Evolutionary conservation across 2,797 vertebrate genomes (phyloP).

Genomic region (Cynodonichthys magdalenae): DNA sequence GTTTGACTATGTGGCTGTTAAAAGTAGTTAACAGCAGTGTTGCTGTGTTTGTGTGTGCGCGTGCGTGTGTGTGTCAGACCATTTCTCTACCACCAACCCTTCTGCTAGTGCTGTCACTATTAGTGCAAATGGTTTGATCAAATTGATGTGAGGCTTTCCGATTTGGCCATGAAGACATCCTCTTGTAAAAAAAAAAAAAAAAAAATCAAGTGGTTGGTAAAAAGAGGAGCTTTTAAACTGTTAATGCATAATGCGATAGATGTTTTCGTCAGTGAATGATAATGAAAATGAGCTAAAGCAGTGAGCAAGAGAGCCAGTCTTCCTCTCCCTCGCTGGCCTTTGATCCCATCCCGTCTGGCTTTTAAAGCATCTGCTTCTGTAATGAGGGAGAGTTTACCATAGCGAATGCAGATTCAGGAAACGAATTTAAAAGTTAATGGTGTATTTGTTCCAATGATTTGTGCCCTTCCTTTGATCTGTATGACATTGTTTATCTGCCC

Average conservation of each 20-base stretch:
- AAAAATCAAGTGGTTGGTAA: conserved; percentile 41
- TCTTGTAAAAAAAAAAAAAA: conserved; percentile 34
- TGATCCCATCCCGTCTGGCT: conserved; percentile 76
- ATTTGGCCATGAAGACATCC: conserved; percentile 41
- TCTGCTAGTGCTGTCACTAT: conserved; percentile 29
- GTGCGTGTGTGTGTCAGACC: background rate
- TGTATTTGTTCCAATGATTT: conserved; percentile 82
- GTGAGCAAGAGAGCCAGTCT: conserved; percentile 48
- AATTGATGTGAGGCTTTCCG: conserved; percentile 42
- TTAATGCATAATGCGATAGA: conserved; percentile 69
- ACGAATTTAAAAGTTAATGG: conserved; percentile 81
- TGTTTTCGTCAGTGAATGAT: conserved; percentile 71
- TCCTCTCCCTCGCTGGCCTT: conserved; percentile 67
- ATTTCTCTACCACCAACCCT: conserved; percentile 8
- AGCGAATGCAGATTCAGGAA: conserved; percentile 76
- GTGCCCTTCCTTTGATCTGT: conserved; percentile 71
- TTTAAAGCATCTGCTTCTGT: conserved; percentile 78
- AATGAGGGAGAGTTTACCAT: conserved; percentile 81
- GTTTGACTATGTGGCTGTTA: conserved; percentile 35
- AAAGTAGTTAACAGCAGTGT: conserved; percentile 2
- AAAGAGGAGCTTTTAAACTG: conserved; percentile 70
- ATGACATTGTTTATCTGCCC: conserved; percentile 74
- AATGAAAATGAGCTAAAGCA: conserved; percentile 75
- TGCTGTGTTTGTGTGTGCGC: conserved; percentile 4
- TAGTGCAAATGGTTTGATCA: conserved; percentile 42